These are phyloP conservation scores for Sebastolobus alascanus DNA, from an alignment of 2,797 vertebrate genomes.

Conservation along the genomic window DNA sequence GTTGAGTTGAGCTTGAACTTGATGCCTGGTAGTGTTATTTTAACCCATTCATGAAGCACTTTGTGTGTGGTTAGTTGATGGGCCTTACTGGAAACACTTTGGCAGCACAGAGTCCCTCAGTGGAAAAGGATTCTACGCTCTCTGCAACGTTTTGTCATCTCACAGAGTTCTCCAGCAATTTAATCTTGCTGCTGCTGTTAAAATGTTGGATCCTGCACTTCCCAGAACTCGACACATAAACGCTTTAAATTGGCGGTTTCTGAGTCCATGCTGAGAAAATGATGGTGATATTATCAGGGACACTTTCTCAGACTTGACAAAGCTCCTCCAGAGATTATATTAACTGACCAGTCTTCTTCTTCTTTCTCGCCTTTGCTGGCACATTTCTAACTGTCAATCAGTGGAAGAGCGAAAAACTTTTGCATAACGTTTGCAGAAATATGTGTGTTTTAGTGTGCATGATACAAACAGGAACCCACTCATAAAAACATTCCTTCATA, in stretches of 20 bases:
- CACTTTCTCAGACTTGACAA: background rate
- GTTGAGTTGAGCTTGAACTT: slow-evolving; percentile 8
- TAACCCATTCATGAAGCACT: slow-evolving; percentile 44
- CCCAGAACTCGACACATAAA: background rate
- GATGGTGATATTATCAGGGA: background rate
- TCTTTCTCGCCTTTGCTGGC: background rate
- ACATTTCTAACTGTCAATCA: background rate
- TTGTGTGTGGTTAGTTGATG: slow-evolving; percentile 42
- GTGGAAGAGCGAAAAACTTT: too few species aligned
- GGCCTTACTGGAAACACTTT: slow-evolving; percentile 44
- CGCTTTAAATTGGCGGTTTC: background rate
- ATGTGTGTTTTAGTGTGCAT: too few species aligned
- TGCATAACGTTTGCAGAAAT: too few species aligned
- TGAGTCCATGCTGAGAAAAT: background rate
- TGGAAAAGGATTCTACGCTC: background rate
- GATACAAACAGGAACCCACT: background rate
- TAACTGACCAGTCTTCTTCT: background rate
- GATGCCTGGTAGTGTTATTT: slow-evolving; percentile 50
- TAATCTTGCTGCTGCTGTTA: background rate
- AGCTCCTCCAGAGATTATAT: background rate
- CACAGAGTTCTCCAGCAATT: background rate
- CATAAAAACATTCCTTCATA: too few species aligned
- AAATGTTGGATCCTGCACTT: background rate
- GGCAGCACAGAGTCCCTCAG: slow-evolving; percentile 18
- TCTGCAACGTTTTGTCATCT: background rate